These are phyloP conservation scores for Batillaria attramentaria DNA, from an alignment of 1,140 invertebrate species.

Conservation along the genomic window DNA sequence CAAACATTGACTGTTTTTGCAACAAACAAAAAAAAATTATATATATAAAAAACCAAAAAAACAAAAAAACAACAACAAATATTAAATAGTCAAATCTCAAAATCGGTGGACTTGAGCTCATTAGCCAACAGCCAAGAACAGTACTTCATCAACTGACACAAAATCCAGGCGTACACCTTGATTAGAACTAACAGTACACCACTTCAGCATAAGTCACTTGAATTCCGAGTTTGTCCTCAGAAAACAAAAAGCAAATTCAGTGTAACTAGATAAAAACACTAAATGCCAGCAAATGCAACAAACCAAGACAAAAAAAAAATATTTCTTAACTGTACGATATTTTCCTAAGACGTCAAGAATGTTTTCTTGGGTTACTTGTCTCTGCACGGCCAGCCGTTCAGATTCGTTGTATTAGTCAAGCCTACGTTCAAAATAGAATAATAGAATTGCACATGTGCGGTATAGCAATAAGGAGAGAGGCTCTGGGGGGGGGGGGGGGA, in stretches of 20 bases:
- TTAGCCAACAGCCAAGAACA: no score
- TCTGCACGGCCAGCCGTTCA: conserved; percentile 2
- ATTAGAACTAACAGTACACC: no score
- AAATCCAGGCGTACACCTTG: no score
- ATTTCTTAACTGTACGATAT: neutral
- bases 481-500: neutral
- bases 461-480: neutral
- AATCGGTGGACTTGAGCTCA: no score
- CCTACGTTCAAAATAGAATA: neutral
- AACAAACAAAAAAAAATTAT: no score
- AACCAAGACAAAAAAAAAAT: neutral
- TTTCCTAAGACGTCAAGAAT: neutral
- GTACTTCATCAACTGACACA: no score
- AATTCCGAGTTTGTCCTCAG: neutral
- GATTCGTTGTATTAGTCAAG: no score
- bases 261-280: neutral
- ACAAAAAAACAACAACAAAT: no score
- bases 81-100: no score
- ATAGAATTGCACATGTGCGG: neutral
- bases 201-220: neutral
- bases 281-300: neutral
- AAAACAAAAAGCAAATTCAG: neutral
- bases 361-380: neutral
- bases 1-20: no score
- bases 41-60: no score